phyloP scores from a whole-genome alignment of 2,888 invertebrate genomes.

The Petrolisthes manimaculis region DNA sequence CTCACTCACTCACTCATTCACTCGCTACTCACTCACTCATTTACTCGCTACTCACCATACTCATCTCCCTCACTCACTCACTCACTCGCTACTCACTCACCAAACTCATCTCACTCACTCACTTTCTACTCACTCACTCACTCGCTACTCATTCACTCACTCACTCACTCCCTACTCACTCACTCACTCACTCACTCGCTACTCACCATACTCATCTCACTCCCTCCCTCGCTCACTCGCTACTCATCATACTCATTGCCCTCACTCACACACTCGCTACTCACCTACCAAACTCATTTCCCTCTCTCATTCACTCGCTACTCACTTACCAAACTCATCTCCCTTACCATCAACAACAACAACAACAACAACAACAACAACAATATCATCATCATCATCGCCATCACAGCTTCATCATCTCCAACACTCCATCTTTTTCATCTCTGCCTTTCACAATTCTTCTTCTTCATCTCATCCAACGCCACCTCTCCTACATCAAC shows the following conservation, averaged over 20 bases:
- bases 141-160: not conserved
- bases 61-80: conserved; percentile 15
- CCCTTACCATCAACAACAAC: not conserved
- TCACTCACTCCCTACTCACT: not conserved
- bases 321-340: not conserved
- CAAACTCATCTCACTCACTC: not conserved
- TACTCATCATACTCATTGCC: not conserved
- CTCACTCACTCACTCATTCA: not conserved
- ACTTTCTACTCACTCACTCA: not conserved
- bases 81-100: not conserved
- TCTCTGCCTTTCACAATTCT: too few relatives aligned
- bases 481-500: too few relatives aligned
- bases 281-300: not conserved
- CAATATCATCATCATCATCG: too few relatives aligned
- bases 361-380: too few relatives aligned
- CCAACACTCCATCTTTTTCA: too few relatives aligned
- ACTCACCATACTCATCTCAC: too few relatives aligned
- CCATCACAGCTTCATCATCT: too few relatives aligned
- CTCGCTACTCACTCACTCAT: not conserved
- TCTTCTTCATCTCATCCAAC: too few relatives aligned
- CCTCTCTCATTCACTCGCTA: not conserved
- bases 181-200: not conserved
- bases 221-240: too few relatives aligned
- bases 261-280: conserved; percentile 1
- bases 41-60: not conserved